A percentile compares a stretch with the other conserved stretches of the same genome.
These are phyloP conservation scores for Rhinolophus sinicus DNA, from an alignment of 2,113 vertebrate species.

Conservation along the genomic window DNA sequence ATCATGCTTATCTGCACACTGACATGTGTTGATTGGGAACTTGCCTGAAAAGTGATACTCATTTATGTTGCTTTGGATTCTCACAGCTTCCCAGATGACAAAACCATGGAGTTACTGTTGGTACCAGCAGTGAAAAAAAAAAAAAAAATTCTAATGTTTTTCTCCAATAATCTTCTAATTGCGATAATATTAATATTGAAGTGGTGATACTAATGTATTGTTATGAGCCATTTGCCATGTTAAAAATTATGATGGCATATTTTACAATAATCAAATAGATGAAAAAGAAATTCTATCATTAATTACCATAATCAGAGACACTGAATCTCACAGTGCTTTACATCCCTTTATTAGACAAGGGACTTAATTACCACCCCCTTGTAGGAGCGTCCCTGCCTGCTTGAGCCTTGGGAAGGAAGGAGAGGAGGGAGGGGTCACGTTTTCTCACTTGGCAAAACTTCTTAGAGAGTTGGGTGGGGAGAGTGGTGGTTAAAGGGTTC, in stretches of 20 bases:
- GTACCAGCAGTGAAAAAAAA: neutral
- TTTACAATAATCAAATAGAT: constrained; percentile 18
- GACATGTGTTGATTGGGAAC: neutral
- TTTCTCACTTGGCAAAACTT: neutral
- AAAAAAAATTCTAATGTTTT: neutral
- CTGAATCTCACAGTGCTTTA: neutral
- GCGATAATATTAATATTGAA: neutral
- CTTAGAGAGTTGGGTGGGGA: neutral
- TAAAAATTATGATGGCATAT: neutral
- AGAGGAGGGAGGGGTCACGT: neutral
- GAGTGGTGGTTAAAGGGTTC: accelerated
- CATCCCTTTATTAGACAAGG: neutral
- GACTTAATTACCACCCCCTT: neutral
- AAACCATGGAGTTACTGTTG: neutral
- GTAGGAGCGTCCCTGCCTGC: neutral
- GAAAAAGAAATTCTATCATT: neutral
- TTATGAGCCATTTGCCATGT: neutral
- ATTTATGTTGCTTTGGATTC: neutral
- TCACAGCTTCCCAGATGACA: neutral
- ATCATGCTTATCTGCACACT: neutral
- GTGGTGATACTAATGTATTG: neutral
- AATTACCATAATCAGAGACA: constrained; percentile 2
- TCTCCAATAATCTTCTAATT: constrained; percentile 1
- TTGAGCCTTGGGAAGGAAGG: neutral
- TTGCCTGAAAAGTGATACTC: neutral